Conservation (phyloP, 2,113 vertebrate species). For the Sterrhoptilus dennistouni region DNA sequence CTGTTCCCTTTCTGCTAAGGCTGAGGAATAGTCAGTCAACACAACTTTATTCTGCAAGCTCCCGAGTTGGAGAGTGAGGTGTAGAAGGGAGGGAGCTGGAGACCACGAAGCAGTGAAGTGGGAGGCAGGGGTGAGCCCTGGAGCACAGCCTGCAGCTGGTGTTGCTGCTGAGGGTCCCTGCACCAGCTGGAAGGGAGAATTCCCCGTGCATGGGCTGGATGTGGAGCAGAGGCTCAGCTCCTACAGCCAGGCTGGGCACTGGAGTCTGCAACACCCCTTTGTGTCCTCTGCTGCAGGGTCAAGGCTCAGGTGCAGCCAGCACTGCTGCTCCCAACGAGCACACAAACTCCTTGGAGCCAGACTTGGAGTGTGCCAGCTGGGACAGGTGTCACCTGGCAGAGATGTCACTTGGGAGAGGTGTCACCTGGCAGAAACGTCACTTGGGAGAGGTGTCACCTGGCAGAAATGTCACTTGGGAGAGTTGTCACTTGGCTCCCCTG, state of each 20-base stretch:
- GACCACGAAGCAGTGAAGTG: not conserved
- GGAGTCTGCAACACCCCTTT: fast-evolving
- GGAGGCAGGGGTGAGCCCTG: not conserved
- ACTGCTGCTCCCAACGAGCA: not conserved
- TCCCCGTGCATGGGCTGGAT: not conserved
- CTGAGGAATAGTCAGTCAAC: not conserved
- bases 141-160: not conserved
- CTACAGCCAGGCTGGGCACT: not conserved
- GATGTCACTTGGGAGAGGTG: not conserved
- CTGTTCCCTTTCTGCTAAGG: conserved; percentile 32
- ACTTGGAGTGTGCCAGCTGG: not conserved
- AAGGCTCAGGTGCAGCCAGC: not conserved
- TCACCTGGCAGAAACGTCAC: not conserved
- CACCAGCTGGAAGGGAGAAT: not conserved
- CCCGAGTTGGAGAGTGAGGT: not conserved
- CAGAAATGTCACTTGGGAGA: not conserved
- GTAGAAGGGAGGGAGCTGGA: not conserved
- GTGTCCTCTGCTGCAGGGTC: not conserved
- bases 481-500: not conserved
- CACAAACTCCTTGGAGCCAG: not conserved
- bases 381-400: not conserved
- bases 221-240: not conserved
- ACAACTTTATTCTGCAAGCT: not conserved
- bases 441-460: not conserved
- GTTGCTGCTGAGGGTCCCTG: not conserved